Base-by-base conservation (phyloP, 1,140 invertebrate species). In the Plectrocnemia conspersa region DNA sequence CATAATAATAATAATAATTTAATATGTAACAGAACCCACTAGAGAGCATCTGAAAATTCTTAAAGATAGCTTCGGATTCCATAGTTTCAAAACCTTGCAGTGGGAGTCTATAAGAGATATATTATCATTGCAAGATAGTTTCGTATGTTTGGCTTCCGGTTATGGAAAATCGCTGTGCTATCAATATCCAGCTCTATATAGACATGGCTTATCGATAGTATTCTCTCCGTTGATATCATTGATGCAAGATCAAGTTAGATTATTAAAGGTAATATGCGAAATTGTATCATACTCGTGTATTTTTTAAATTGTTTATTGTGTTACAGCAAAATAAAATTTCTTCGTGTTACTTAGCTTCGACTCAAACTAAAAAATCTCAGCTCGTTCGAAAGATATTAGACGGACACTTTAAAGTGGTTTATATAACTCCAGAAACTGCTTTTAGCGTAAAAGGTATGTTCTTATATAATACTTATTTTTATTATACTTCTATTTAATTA, bases 401-500 rank as follows among this genome's bases (percentile, higher is more conserved):
- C 2, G 76, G 79, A n/a, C 62, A 78, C 50, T 83, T 78, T 62
- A 69, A 76, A 56, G 54, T 86, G 4, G 62, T 86, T 4, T 87
- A 86, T 67, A 64, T 84, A 3, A 85, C 83, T 6, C 84, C 84
- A 13, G 84, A 87, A 68, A 83, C 76, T 66, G 73, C 75, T 21
- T 66, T 65, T 9, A 66, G 68, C 27, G 69, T 71, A 32, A 61
- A 57, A 54, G 71, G 71, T 45, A 29, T 35, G 13, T 41, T 48
- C 18, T 52, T 25, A 33, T 27, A 29, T 45, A 22, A 7, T 7
- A 21, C 18, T 19, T 41, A 18, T 19, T 16, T 19, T 41, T 41
- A 4, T 21, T 41, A 21, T 13, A 41, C 16, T n/a, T 29, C 6
- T 29, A 27, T 27, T 22, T 15, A 18, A 42, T 42, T 9, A 9